phyloP scores from a whole-genome alignment of 2,113 vertebrate species.

The Pseudolaguvia tuberculata region DNA sequence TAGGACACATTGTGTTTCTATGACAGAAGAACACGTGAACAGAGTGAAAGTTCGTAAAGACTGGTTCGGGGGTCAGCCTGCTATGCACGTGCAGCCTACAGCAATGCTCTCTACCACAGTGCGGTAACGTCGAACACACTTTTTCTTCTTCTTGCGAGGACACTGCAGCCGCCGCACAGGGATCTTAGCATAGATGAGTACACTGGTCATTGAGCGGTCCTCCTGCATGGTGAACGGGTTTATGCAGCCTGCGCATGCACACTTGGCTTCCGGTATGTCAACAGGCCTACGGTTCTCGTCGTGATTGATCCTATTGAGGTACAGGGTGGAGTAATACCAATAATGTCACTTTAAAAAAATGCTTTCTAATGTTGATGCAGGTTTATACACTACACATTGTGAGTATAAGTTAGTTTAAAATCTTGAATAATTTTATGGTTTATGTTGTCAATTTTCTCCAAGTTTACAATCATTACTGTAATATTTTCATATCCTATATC shows the following conservation, averaged over 20 bases:
- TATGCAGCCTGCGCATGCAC: conserved; percentile 76
- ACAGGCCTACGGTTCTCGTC: conserved; percentile 69
- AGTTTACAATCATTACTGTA: neutral
- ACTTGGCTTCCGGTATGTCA: conserved; percentile 76
- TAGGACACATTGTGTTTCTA: neutral
- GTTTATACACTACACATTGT: conserved; percentile 10
- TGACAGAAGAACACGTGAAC: neutral
- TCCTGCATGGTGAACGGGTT: conserved; percentile 85
- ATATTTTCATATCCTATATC: neutral
- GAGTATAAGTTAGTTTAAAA: too few species aligned
- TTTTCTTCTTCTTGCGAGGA: conserved; percentile 55
- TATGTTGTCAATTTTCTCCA: neutral
- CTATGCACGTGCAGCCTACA: conserved; percentile 82
- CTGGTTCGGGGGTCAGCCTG: conserved; percentile 54
- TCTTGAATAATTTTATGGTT: too few species aligned
- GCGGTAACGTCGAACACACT: conserved; percentile 65
- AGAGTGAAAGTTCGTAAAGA: conserved; percentile 5
- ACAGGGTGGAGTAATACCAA: conserved; percentile 1
- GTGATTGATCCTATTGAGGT: conserved; percentile 72
- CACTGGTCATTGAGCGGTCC: conserved; percentile 79
- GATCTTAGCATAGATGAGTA: conserved; percentile 79
- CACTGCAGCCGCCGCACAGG: conserved; percentile 75
- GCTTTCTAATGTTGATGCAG: neutral
- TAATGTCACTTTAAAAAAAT: neutral
- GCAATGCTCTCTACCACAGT: conserved; percentile 80